Evolutionary conservation across 2,113 vertebrate species (phyloP).

Genomic region (Atrichornis clamosus): DNA sequence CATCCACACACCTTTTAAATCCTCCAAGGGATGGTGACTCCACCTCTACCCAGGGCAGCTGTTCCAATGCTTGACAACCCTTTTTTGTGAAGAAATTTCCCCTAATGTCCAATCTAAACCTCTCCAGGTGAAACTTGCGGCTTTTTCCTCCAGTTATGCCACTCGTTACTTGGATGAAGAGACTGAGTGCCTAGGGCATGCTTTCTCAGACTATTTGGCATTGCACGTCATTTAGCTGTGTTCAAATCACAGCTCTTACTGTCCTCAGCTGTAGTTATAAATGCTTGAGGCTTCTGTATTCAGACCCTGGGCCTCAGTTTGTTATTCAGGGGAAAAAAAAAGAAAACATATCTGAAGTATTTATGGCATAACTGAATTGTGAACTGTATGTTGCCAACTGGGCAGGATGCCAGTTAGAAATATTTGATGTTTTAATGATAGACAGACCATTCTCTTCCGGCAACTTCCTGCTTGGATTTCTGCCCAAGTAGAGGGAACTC

Average conservation of each 20-base stretch:
- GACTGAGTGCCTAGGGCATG: not conserved
- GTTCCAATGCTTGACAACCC: not conserved
- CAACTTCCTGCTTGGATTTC: slow-evolving; percentile 27
- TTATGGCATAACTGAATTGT: not conserved
- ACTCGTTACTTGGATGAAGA: not conserved
- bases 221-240: not conserved
- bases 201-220: not conserved
- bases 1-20: not conserved
- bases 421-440: slow-evolving; percentile 22
- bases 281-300: not conserved
- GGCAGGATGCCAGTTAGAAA: slow-evolving; percentile 23
- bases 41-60: not conserved
- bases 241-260: not conserved
- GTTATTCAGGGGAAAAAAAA: not conserved
- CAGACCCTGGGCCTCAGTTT: not conserved
- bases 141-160: not conserved
- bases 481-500: not conserved
- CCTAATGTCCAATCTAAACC: not conserved
- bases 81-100: not conserved
- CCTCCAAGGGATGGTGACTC: not conserved
- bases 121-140: not conserved
- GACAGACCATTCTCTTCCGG: slow-evolving; percentile 19
- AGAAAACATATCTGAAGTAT: not conserved
- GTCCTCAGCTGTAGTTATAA: not conserved
- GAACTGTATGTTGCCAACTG: not conserved